Conservation (phyloP, 2,888 invertebrate species). For the Caradrina clavipalpis region DNA sequence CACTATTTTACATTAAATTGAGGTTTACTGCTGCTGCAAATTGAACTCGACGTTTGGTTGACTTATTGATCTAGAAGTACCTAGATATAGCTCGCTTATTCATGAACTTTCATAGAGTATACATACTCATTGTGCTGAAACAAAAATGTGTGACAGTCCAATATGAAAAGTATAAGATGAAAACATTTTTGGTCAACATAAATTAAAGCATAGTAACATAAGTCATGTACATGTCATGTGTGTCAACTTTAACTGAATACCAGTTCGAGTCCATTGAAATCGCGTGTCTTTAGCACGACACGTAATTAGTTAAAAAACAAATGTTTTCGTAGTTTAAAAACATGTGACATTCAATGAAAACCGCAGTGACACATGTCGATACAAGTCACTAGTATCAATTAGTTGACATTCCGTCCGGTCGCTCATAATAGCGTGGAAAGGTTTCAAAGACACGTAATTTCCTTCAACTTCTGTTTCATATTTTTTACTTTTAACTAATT, state of each 20-base stretch:
- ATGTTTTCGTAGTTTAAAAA: constrained; percentile 38
- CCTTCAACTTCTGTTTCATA: constrained; percentile 81
- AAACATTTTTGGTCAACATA: background rate
- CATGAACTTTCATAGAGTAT: constrained; percentile 1
- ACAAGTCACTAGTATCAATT: constrained; percentile 74
- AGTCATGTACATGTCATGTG: background rate
- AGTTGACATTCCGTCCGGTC: constrained; percentile 77
- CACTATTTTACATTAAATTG: constrained; percentile 71
- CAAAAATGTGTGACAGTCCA: background rate
- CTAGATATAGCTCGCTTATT: background rate
- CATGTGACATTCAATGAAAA: constrained; percentile 63
- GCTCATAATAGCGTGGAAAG: constrained; percentile 74
- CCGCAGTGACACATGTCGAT: constrained; percentile 79
- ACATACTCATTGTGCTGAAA: background rate
- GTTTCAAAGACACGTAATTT: constrained; percentile 80
- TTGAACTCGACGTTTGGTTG: constrained; percentile 42
- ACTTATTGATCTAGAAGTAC: constrained; percentile 46
- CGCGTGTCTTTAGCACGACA: constrained; percentile 10
- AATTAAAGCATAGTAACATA: background rate
- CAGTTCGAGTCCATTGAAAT: background rate
- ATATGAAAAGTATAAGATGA: background rate
- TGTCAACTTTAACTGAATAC: background rate
- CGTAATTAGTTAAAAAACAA: constrained; percentile 32
- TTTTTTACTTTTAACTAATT: constrained; percentile 87
- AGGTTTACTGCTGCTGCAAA: constrained; percentile 61